phyloP scores from a whole-genome alignment of 2,888 invertebrate genomes.

The Parnassius glacialis region DNA sequence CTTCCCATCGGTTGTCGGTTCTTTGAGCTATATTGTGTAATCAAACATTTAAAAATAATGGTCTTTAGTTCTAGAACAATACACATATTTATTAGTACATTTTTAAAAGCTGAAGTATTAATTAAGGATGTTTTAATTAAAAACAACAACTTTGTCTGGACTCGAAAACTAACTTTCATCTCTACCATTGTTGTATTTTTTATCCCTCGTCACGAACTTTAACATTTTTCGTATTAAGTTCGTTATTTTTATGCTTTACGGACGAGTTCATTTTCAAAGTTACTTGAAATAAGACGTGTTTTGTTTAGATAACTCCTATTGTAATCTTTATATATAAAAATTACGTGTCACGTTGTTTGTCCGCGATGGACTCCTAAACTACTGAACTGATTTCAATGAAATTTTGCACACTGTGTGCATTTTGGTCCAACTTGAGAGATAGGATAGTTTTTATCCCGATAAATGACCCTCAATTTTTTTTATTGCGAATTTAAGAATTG shows the following conservation, averaged over 20 bases:
- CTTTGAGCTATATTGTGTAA: too few species aligned
- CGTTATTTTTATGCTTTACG: constrained; percentile 4
- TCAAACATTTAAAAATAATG: too few species aligned
- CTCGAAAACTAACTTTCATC: constrained; percentile 5
- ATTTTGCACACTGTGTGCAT: too few species aligned
- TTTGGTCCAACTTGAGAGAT: too few species aligned
- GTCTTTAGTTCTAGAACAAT: neutral
- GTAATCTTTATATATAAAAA: too few species aligned
- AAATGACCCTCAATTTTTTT: too few species aligned
- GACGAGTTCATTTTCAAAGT: neutral
- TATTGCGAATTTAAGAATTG: too few species aligned
- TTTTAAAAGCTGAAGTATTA: neutral
- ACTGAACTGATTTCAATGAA: too few species aligned
- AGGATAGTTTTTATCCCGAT: too few species aligned
- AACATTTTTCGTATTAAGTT: neutral
- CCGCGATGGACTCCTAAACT: too few species aligned
- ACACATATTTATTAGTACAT: neutral
- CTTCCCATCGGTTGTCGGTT: too few species aligned
- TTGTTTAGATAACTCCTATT: neutral
- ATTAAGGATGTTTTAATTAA: constrained; percentile 18
- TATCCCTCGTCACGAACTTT: constrained; percentile 4
- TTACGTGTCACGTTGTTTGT: too few species aligned
- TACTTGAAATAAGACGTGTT: neutral
- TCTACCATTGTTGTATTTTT: constrained; percentile 4
- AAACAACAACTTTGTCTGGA: constrained; percentile 15